Evolutionary conservation across 2,113 vertebrate species (phyloP), one percentile per base, ranked within the genome.

Genomic region (Scomber japonicus): DNA sequence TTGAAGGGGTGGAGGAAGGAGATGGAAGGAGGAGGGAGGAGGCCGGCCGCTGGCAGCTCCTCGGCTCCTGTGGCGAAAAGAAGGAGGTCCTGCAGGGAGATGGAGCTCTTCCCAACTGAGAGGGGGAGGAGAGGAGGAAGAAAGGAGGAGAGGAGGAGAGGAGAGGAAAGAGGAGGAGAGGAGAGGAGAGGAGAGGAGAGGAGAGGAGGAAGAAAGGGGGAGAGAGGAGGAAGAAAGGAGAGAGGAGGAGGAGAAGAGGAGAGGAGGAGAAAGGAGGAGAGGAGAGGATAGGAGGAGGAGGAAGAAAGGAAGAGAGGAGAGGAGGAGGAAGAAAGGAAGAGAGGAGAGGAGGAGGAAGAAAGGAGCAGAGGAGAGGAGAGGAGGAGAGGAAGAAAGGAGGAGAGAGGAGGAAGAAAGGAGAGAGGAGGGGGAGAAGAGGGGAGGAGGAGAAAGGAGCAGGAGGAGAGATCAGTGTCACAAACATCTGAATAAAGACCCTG

Each of bases 1-100:
- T 57, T 57, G 48, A 71, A 84, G 48, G 85, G 87, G 81, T 46
- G 89, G 21, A 95, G 86, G 91, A 97, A 98, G 67, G 95, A 95
- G 85, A 98, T 73, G 65, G 94, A 93, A 45, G 96, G 96, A 79
- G 87, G 54, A 13, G 97, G 97, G 67, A 93, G 86, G 92, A 96
- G 96, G 64, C 96, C 95, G 55, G 92, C 12, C 0, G 94, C 91
- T 3, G 97, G 97, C 71, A 96, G 85, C 19, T 87, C 93, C 73
- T 74, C 88, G 11, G 82, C 90, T 68, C 96, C 96, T n/a, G 97
- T 97, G 90, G 89, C 83, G 2, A 98, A 99, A 40, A 62, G 16
- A 35, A 99, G 93, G 91, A 99, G 92, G 69, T 97, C 96, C 88
- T 98, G 96, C 69, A 99, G 69, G 3, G 96, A 96, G 80, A 95